phyloP scores from a whole-genome alignment of 2,113 vertebrate genomes.

The Ptyas mucosa region DNA sequence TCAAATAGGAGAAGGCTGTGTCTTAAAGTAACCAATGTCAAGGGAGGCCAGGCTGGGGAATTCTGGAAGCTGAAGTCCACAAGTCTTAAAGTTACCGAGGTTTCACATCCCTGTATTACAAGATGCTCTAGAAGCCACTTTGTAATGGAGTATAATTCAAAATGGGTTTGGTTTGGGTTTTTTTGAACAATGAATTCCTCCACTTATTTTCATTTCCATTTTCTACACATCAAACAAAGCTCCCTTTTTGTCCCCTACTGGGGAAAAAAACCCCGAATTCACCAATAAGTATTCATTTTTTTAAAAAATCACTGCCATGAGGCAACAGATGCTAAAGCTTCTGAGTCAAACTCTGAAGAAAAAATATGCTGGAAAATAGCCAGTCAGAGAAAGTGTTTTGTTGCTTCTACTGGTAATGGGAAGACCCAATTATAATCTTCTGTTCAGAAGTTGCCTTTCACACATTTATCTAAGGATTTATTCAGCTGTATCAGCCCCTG shows the following conservation, averaged over 20 bases:
- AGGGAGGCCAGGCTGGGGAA: background rate
- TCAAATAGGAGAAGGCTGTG: background rate
- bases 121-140: background rate
- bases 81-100: background rate
- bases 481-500: background rate
- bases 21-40: background rate
- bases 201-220: background rate
- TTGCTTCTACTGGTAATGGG: background rate
- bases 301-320: background rate
- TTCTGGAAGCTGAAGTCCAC: background rate
- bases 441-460: background rate
- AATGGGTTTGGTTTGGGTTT: too few relatives aligned
- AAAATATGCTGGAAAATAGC: background rate
- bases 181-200: background rate
- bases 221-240: background rate
- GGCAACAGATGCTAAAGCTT: background rate
- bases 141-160: background rate
- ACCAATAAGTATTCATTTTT: background rate
- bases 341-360: background rate
- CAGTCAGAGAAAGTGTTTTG: background rate
- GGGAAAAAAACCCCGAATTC: background rate
- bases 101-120: background rate
- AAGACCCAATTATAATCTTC: background rate
- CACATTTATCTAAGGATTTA: background rate
- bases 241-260: background rate